Conservation (phyloP, 2,113 vertebrate genomes). For the Ageneiosus marmoratus region DNA sequence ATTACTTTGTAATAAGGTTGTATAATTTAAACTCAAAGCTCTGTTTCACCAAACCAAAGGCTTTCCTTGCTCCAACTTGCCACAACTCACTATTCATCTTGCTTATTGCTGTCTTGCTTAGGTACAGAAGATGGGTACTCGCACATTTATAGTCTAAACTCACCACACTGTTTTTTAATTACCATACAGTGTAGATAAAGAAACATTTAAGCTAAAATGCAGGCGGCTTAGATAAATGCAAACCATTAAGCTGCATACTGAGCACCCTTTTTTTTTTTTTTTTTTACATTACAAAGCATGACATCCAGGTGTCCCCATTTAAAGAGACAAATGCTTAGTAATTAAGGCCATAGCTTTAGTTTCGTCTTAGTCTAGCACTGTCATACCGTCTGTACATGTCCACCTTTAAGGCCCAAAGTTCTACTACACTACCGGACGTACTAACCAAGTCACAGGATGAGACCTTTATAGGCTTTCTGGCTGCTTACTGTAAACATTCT, state of each 20-base stretch:
- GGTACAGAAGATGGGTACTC: conserved; percentile 5
- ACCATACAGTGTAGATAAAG: conserved; percentile 21
- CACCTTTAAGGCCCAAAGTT: conserved; percentile 10
- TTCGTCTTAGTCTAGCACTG: conserved; percentile 8
- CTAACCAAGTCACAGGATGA: conserved; percentile 31
- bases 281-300: conserved; percentile 30
- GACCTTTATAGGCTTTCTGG: conserved; percentile 21
- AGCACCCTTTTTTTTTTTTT: no score
- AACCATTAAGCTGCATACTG: conserved; percentile 7
- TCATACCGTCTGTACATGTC: conserved; percentile 30
- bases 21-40: conserved; percentile 26
- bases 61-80: background rate
- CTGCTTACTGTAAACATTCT: conserved; percentile 24
- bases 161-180: background rate
- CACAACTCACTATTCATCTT: conserved; percentile 38
- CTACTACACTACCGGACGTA: background rate
- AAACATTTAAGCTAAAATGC: conserved; percentile 11
- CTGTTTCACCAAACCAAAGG: conserved; percentile 5
- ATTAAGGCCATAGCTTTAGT: conserved; percentile 16
- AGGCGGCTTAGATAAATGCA: background rate
- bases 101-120: conserved; percentile 26
- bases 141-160: conserved; percentile 16
- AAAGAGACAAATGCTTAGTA: conserved; percentile 10
- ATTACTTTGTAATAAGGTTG: conserved; percentile 34
- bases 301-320: background rate